phyloP scores from a whole-genome alignment of 2,888 invertebrate species.

The Platycheirus albimanus region DNA sequence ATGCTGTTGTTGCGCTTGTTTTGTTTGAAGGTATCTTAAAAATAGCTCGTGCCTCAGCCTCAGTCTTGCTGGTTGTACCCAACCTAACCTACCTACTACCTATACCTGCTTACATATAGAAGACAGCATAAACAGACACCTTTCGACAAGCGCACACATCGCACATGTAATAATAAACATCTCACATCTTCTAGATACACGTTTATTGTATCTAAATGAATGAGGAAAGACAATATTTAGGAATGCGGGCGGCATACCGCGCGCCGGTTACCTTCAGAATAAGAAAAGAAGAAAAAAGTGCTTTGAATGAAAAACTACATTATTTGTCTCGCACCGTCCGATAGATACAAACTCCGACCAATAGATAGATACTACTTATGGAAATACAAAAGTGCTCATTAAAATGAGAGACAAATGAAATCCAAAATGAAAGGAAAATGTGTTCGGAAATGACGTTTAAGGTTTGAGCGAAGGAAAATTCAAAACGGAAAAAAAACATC shows the following conservation, averaged over 20 bases:
- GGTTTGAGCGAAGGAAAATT: constrained; percentile 2
- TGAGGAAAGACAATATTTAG: constrained; percentile 68
- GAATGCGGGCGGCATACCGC: constrained; percentile 66
- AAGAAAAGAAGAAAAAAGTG: constrained; percentile 4
- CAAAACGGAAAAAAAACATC: constrained; percentile 24
- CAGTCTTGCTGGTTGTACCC: too few relatives aligned
- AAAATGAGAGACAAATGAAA: constrained; percentile 42
- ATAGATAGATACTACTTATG: too few relatives aligned
- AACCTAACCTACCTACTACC: neutral
- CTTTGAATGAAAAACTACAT: neutral
- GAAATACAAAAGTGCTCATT: constrained; percentile 71
- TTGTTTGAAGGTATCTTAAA: constrained; percentile 58
- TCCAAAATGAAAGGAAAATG: constrained; percentile 48
- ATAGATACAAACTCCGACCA: too few relatives aligned
- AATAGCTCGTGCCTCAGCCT: constrained; percentile 67
- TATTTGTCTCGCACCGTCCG: constrained; percentile 45
- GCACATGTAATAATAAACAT: constrained; percentile 48
- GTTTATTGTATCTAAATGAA: constrained; percentile 50
- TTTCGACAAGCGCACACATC: constrained; percentile 58
- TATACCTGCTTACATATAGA: neutral
- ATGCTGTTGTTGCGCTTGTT: constrained; percentile 12
- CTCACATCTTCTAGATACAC: constrained; percentile 26
- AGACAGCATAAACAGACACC: constrained; percentile 47
- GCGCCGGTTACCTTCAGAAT: constrained; percentile 26
- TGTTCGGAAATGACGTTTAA: constrained; percentile 15